Conservation (phyloP, 2,113 vertebrate genomes). For the Pygathrix nemaeus region DNA sequence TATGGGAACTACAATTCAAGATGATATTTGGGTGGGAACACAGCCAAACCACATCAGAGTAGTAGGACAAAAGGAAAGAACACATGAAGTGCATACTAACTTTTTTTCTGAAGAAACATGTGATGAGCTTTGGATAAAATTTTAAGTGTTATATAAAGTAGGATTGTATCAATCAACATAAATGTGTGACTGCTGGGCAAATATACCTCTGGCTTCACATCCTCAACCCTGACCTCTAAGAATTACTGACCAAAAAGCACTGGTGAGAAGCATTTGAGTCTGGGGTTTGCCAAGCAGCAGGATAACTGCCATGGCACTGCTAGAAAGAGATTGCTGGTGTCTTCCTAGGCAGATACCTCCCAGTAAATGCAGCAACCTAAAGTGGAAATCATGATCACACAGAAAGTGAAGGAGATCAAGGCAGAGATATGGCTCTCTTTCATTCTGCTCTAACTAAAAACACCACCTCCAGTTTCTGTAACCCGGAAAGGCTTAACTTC, state of each 20-base stretch:
- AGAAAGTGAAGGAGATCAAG: neutral
- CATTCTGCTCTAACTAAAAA: neutral
- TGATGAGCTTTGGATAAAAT: neutral
- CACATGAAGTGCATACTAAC: neutral
- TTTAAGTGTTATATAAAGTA: neutral
- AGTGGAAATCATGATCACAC: neutral
- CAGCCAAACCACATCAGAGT: no score
- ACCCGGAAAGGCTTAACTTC: conserved; percentile 62
- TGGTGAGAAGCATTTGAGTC: neutral
- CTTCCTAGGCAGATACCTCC: neutral
- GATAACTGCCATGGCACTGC: neutral
- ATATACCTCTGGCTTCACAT: neutral
- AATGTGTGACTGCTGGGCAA: neutral
- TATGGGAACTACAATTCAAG: no score
- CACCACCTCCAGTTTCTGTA: neutral
- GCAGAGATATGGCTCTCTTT: neutral
- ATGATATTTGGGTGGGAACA: no score
- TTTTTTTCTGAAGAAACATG: neutral
- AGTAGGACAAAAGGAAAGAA: neutral
- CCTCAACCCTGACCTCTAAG: neutral
- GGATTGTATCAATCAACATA: neutral
- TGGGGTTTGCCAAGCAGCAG: neutral
- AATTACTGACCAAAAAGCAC: neutral
- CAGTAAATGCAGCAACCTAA: neutral
- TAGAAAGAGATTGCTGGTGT: neutral